Evolutionary conservation across 2,113 vertebrate species (phyloP).

Genomic region (Cavia porcellus): DNA sequence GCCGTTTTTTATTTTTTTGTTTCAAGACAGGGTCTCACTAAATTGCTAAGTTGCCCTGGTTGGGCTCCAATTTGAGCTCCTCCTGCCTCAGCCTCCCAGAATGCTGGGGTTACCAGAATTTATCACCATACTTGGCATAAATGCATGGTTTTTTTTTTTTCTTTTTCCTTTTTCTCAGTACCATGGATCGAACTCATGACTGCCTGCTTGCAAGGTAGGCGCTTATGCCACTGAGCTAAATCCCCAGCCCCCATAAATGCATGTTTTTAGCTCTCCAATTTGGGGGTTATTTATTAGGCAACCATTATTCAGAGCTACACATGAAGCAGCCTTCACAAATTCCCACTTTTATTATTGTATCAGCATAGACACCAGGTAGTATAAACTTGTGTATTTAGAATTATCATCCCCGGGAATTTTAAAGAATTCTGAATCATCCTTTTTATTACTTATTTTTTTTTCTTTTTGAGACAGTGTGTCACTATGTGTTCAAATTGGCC

Average conservation of each 20-base stretch:
- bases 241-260: not conserved
- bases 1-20: not conserved
- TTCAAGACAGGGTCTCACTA: not conserved
- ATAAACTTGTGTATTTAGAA: not conserved
- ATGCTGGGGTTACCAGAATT: not conserved
- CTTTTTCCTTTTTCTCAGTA: too few relatives aligned
- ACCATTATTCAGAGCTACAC: not conserved
- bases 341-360: not conserved
- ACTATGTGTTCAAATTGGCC: too few relatives aligned
- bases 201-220: not conserved
- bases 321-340: not conserved
- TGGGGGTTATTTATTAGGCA: not conserved
- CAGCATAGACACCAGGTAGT: not conserved
- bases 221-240: not conserved
- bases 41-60: not conserved
- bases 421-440: not conserved
- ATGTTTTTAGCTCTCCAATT: not conserved
- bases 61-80: not conserved
- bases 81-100: too few relatives aligned
- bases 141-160: too few relatives aligned
- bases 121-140: not conserved
- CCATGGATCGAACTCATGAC: too few relatives aligned
- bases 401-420: not conserved
- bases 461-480: too few relatives aligned
- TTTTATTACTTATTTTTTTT: too few relatives aligned